Conservation (phyloP, 2,797 vertebrate genomes). For the Sebastes wilsoni region DNA sequence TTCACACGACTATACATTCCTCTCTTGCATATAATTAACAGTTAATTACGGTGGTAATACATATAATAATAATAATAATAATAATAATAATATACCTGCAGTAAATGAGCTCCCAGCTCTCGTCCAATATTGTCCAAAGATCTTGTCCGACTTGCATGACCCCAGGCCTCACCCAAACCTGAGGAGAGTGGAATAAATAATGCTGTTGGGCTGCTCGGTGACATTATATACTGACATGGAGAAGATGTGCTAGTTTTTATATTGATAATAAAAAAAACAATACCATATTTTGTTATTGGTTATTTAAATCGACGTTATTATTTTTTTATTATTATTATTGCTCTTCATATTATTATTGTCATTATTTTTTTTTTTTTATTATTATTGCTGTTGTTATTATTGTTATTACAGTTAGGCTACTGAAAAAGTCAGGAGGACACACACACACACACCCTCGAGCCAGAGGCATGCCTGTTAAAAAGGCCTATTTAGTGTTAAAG, state of each 20-base stretch:
- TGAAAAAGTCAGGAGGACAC: neutral
- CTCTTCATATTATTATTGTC: neutral
- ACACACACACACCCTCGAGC: neutral
- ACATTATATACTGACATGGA: neutral
- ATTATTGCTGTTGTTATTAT: neutral
- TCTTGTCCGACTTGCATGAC: conserved; percentile 89
- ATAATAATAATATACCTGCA: conserved; percentile 64
- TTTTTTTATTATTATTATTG: neutral
- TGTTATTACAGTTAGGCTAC: neutral
- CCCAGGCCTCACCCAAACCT: conserved; percentile 96
- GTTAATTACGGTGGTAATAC: neutral
- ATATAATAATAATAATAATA: neutral
- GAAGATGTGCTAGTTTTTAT: neutral
- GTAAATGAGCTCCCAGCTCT: conserved; percentile 88
- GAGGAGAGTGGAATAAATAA: conserved; percentile 10
- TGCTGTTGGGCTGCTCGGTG: neutral
- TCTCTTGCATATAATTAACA: neutral
- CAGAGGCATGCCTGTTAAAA: conserved; percentile 17
- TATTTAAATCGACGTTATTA: neutral
- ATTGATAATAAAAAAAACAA: neutral
- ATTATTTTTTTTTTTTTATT: neutral
- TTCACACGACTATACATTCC: too few relatives aligned
- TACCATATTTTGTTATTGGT: neutral
- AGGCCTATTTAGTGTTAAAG: conserved; percentile 20
- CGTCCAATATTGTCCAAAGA: conserved; percentile 92